Conservation (phyloP, 2,113 vertebrate species). For the Lamprologus lemairii region DNA sequence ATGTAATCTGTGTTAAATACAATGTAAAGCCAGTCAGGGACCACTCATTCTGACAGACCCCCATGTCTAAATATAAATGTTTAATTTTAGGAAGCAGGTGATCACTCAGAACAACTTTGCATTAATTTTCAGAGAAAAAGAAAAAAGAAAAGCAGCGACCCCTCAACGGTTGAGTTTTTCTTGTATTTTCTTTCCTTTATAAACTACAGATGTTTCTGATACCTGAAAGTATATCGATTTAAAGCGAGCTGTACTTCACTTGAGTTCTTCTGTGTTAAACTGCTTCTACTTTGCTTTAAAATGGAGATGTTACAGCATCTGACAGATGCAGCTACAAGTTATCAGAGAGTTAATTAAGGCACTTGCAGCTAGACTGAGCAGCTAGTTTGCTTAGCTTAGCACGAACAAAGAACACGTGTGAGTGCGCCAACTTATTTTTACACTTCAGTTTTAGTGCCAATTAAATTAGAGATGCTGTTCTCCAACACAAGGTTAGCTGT, state of each 20-base stretch:
- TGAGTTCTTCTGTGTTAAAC: not conserved
- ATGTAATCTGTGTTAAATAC: not conserved
- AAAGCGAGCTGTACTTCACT: not conserved
- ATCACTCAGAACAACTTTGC: not conserved
- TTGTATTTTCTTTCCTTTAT: not conserved
- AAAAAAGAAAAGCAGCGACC: fast-evolving
- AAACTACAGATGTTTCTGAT: not conserved
- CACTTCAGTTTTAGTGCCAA: not conserved
- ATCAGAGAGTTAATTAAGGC: not conserved
- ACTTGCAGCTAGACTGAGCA: not conserved
- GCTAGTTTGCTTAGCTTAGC: not conserved
- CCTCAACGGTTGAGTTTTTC: not conserved
- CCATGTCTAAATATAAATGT: not conserved
- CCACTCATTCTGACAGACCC: not conserved
- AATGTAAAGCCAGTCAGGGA: not conserved
- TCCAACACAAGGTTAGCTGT: not conserved
- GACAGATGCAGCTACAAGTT: not conserved
- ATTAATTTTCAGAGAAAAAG: not conserved
- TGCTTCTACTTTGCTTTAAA: not conserved
- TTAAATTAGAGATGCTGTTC: not conserved
- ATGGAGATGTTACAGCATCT: not conserved
- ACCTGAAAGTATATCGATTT: not conserved
- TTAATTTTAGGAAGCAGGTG: not conserved
- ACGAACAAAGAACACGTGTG: not conserved
- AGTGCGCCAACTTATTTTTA: not conserved